Percentiles rank a stretch among this genome's conserved stretches.
phyloP scores from a whole-genome alignment of 2,888 invertebrate genomes.

The Rhorus exstirpatorius region DNA sequence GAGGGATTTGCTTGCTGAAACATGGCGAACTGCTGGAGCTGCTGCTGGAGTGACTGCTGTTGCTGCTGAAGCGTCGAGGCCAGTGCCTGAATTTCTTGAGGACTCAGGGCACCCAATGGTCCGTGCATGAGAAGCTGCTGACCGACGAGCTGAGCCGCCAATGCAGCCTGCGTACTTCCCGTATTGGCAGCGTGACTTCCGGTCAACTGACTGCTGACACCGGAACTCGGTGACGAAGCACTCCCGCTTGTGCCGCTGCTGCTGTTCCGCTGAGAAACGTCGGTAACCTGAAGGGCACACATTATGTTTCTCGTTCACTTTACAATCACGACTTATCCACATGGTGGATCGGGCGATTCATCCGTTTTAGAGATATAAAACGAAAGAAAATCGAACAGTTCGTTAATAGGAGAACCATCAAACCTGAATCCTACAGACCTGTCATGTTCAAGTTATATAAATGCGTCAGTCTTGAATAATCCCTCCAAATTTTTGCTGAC shows the following conservation, averaged over 20 bases:
- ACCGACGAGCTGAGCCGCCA: conserved; percentile 85
- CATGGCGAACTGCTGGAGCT: conserved; percentile 89
- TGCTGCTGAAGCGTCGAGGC: conserved; percentile 89
- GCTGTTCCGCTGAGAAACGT: conserved; percentile 86
- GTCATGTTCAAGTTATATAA: too few species aligned
- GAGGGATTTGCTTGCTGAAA: conserved; percentile 88
- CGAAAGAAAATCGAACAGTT: too few species aligned
- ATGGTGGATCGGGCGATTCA: too few species aligned
- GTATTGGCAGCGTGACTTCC: conserved; percentile 82
- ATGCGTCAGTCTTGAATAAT: too few species aligned
- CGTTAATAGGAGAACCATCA: too few species aligned
- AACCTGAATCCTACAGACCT: too few species aligned
- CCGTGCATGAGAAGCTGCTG: conserved; percentile 85
- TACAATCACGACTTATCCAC: background rate
- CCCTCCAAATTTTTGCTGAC: too few species aligned
- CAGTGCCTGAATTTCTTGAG: conserved; percentile 86
- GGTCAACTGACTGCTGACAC: conserved; percentile 86
- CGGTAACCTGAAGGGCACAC: conserved; percentile 84
- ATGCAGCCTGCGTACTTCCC: conserved; percentile 82
- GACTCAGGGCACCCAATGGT: conserved; percentile 81
- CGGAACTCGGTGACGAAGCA: conserved; percentile 86
- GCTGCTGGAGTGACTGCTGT: conserved; percentile 89
- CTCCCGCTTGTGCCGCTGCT: conserved; percentile 86
- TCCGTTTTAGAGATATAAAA: too few species aligned
- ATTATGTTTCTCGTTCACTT: conserved; percentile 34